Evolutionary conservation across 2,797 vertebrate genomes (phyloP), one percentile per base, ranked within the genome.

Genomic region (Ciconia nigra): DNA sequence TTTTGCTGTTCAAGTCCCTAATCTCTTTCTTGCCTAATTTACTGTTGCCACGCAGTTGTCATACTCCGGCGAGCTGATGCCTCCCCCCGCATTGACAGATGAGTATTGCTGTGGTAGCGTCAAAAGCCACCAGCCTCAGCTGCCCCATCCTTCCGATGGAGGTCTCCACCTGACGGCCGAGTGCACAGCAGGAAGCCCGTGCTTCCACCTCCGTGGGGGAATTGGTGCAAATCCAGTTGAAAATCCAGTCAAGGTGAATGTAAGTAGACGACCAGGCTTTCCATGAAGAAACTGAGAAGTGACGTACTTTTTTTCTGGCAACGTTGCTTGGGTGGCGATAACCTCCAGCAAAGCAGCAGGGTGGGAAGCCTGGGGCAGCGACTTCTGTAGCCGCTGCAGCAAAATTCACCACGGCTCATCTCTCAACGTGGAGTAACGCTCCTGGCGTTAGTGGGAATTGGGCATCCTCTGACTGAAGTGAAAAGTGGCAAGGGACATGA

Each of bases 1-100:
- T 65, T 92, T 93, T 89, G 42, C 51, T 13, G 28, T 4, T 59
- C 16, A 62, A 51, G 58, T n/a, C 52, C 47, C 61, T 37, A 25
- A 29, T 9, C 4, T 62, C 29, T 81, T 44, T 61, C 80, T 79
- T 33, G 14, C 51, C 41, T 42, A n/a, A 79, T 55, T 70, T 52
- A 19, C 25, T 73, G 35, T 62, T 55, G 41, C n/a, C 46, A 28
- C 1, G 0, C 54, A 69, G 13, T 8, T 76, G 65, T 66, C 3
- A 1, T 7, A 57, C 21, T 15, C 19, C 0, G 5, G 42, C 0
- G 0, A 89, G 52, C 41, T 44, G 72, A 37, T 1, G 4, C 35
- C 52, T 61, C 9, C 28, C 17, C n/a, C 35, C 18, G 6, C 24
- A 9, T 44, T 51, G 69, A 25, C 24, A 42, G 42, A 33, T 8